Percentiles rank a stretch among this genome's conserved stretches.
These are phyloP conservation scores for Caenorhabditis plicata DNA, from an alignment of 2,888 invertebrate genomes.

Conservation along the genomic window DNA sequence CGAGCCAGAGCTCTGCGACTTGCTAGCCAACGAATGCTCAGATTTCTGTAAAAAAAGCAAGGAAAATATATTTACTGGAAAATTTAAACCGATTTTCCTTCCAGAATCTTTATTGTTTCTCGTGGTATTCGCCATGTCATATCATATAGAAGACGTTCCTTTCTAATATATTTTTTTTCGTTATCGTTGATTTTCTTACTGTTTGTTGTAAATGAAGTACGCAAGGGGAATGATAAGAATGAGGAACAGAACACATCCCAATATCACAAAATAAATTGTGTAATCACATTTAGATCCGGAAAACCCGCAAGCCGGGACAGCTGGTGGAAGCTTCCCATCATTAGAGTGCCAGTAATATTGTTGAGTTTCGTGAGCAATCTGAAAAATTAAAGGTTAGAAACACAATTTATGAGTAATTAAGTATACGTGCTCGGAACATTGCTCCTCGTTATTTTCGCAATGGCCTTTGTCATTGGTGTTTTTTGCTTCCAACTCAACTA, in stretches of 20 bases:
- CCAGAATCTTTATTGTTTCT: slow-evolving; percentile 39
- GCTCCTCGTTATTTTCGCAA: slow-evolving; percentile 49
- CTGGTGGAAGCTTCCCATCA: slow-evolving; percentile 53
- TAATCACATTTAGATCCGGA: slow-evolving; percentile 57
- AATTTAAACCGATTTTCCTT: slow-evolving; percentile 30
- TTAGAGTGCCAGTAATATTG: slow-evolving; percentile 56
- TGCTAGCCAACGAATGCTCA: slow-evolving; percentile 52
- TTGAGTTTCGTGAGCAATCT: slow-evolving; percentile 60
- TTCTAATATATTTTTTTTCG: slow-evolving; percentile 29
- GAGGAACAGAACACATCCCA: slow-evolving; percentile 46
- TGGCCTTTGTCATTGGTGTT: slow-evolving; percentile 53
- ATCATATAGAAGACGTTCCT: slow-evolving; percentile 59
- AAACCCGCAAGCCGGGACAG: slow-evolving; percentile 61
- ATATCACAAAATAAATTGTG: slow-evolving; percentile 45
- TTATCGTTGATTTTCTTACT: slow-evolving; percentile 32
- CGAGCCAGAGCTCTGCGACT: slow-evolving; percentile 52
- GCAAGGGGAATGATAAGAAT: slow-evolving; percentile 43
- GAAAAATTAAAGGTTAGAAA: background rate
- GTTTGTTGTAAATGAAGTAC: slow-evolving; percentile 61
- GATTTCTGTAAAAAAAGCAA: slow-evolving; percentile 38
- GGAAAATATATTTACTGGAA: background rate
- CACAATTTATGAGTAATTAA: background rate
- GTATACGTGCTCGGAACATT: slow-evolving; percentile 62
- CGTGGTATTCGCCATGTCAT: slow-evolving; percentile 64
- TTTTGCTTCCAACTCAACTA: slow-evolving; percentile 61